Evolutionary conservation across 1,140 invertebrate species (phyloP).

Genomic region (Drosophila triauraria): DNA sequence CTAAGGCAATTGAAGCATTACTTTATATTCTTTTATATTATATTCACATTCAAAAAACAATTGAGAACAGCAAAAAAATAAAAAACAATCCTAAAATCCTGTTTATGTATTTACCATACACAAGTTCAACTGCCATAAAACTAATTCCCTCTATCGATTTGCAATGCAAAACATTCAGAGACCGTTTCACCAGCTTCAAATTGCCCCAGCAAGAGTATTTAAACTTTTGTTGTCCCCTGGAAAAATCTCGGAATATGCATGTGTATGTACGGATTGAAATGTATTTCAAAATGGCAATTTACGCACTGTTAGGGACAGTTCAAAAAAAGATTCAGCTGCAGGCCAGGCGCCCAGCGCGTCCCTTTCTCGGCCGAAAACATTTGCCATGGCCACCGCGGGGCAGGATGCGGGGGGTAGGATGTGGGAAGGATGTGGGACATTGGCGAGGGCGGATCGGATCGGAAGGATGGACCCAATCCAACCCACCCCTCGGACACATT

Average conservation of each 20-base stretch:
- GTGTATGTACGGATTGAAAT: slow-evolving; percentile 68
- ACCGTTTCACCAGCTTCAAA: slow-evolving; percentile 21
- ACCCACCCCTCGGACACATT: slow-evolving; percentile 58
- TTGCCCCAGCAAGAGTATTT: slow-evolving; percentile 37
- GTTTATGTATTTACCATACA: slow-evolving; percentile 9
- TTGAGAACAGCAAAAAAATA: too few species aligned
- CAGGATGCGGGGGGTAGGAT: not conserved
- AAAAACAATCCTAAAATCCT: not conserved
- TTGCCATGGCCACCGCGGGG: slow-evolving; percentile 16
- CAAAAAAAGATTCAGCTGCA: slow-evolving; percentile 70
- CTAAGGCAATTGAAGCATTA: too few species aligned
- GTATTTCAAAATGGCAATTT: slow-evolving; percentile 80
- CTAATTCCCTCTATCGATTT: slow-evolving; percentile 37
- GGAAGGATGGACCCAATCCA: not conserved
- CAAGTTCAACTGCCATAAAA: slow-evolving; percentile 25
- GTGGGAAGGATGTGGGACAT: slow-evolving; percentile 9
- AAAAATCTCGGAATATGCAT: slow-evolving; percentile 39
- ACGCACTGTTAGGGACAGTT: slow-evolving; percentile 73
- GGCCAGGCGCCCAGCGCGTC: slow-evolving; percentile 51
- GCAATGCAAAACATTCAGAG: slow-evolving; percentile 21
- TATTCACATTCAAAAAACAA: not conserved
- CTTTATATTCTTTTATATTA: not conserved
- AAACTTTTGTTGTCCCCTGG: slow-evolving; percentile 32
- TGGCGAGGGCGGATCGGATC: slow-evolving; percentile 5
- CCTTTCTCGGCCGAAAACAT: slow-evolving; percentile 40